Evolutionary conservation across 2,113 vertebrate species (phyloP).

Genomic region (Ornithorhynchus anatinus): DNA sequence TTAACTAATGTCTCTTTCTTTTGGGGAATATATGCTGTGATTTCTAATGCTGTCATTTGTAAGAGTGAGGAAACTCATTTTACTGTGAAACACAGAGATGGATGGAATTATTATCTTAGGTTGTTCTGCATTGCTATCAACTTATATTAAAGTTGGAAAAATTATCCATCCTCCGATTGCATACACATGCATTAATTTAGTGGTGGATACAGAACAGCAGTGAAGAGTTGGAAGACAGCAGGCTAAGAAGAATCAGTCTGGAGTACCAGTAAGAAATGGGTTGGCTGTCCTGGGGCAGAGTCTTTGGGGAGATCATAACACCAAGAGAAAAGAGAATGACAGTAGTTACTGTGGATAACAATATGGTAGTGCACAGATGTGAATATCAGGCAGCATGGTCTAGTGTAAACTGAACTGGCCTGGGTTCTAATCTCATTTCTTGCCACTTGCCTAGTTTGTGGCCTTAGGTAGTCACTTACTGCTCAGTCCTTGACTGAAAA

Average conservation of each 20-base stretch:
- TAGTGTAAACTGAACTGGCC: no score
- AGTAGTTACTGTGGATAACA: no score
- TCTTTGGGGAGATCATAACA: no score
- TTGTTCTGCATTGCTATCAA: not conserved
- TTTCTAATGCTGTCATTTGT: accelerated
- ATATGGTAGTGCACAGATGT: no score
- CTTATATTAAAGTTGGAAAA: not conserved
- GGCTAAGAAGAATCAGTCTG: not conserved
- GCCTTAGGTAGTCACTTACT: no score
- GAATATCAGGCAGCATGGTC: no score
- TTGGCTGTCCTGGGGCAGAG: no score
- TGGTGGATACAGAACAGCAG: accelerated
- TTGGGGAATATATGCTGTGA: not conserved
- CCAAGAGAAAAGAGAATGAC: no score
- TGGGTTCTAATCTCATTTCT: no score
- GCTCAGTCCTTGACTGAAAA: no score
- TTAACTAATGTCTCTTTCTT: not conserved
- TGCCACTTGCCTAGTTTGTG: no score
- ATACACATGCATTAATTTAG: not conserved
- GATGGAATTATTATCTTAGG: not conserved
- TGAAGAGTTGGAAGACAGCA: accelerated
- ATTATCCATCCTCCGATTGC: no score
- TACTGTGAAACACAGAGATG: not conserved
- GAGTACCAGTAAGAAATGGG: not conserved
- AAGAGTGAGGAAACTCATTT: not conserved